Base-by-base conservation (phyloP, 2,113 vertebrate species). In the Vimba vimba region DNA sequence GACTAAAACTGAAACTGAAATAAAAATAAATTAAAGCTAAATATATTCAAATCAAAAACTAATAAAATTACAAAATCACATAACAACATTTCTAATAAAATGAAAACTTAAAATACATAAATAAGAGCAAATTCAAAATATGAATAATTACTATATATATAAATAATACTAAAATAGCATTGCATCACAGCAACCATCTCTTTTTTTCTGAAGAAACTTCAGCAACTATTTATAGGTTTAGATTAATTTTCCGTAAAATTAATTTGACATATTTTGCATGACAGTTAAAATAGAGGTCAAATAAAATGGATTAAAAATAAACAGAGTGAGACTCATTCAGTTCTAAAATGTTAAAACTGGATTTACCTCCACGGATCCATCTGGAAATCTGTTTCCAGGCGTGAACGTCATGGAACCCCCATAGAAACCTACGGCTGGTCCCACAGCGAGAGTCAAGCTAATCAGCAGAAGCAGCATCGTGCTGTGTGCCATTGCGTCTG, bases 301-400 rank as follows among this genome's bases (percentile, higher is more conserved):
- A n/a, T 17, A 10, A 60, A 39, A 79, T 2, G 1, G 78, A 19
- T 21, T 9, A 9, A 75, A 75, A 8, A 69, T 9, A 64, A 39
- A 50, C 60, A 80, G 17, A 21, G 27, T 68, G 8, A 19, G 30
- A 69, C 6, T 21, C 2, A 7, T 57, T 57, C 19, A 21, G 19
- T 21, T 57, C 6, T 33, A 10, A 50, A 47, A 6, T 8, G 25
- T 1, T 13, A 15, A 36, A 64, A 27, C 19, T 30, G 2, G 13
- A 30, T 86, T 9, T 90, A 94, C 94, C 92, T 85, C 25, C n/a
- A 90, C 36, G 0, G 82, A 89, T 9, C 91, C 93, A 52, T 92
- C 89, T 3, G 0, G 73, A 78, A 33, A 66, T n/a, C 60, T 64
- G n/a, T 81, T 66, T 81, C 79, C 79, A 81, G 79, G 43, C 3